A percentile compares a stretch with the other conserved stretches of the same genome.
These are phyloP conservation scores for Phrynocephalus versicolor DNA, from an alignment of 2,113 vertebrate genomes.

Conservation along the genomic window DNA sequence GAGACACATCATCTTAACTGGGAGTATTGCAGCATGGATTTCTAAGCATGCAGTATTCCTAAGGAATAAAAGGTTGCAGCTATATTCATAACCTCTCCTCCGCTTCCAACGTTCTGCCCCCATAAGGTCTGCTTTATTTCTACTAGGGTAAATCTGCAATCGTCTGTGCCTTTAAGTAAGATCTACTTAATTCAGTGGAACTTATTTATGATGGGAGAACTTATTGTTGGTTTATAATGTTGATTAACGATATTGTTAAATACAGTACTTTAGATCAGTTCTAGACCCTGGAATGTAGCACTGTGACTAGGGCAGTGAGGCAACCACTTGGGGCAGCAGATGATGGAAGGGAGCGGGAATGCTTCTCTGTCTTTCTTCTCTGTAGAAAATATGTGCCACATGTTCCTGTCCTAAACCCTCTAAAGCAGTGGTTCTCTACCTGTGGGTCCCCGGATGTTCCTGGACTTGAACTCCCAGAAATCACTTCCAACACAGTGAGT, in stretches of 20 bases:
- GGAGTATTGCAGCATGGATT: neutral
- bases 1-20: fast-evolving
- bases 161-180: neutral
- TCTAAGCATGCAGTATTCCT: fast-evolving
- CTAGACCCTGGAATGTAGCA: neutral
- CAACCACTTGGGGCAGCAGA: neutral
- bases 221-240: neutral
- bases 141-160: neutral
- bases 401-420: too few relatives aligned
- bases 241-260: neutral
- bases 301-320: too few relatives aligned
- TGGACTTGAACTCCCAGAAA: too few relatives aligned
- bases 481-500: too few relatives aligned
- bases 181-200: neutral
- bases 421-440: too few relatives aligned
- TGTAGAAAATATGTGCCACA: too few relatives aligned
- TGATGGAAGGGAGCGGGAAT: too few relatives aligned
- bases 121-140: neutral
- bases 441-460: too few relatives aligned
- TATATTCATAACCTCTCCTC: neutral
- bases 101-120: too few relatives aligned
- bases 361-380: too few relatives aligned
- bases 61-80: neutral
- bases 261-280: too few relatives aligned
- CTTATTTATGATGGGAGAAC: neutral